A percentile compares a stretch with the other conserved stretches of the same genome.
These are phyloP conservation scores for Odontothrips loti DNA, from an alignment of 2,888 invertebrate species.

Conservation along the genomic window DNA sequence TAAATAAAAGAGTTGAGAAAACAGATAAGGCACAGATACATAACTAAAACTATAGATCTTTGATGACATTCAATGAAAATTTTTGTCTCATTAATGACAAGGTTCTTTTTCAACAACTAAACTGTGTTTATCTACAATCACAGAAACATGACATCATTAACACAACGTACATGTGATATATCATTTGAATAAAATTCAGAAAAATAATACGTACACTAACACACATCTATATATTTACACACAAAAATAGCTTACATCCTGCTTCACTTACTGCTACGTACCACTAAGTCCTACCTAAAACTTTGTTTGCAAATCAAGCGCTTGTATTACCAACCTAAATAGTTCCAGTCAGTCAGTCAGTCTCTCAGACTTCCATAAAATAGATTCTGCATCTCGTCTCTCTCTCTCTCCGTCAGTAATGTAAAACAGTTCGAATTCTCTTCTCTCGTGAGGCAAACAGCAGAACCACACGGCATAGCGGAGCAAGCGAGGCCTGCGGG, in stretches of 20 bases:
- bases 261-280: not conserved
- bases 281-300: not conserved
- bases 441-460: not conserved
- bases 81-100: no score
- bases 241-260: not conserved
- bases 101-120: not conserved
- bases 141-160: constrained; percentile 4
- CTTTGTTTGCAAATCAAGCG: constrained; percentile 3
- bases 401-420: not conserved
- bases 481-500: no score
- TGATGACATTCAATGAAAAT: no score
- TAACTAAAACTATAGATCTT: no score
- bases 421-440: not conserved
- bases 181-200: not conserved
- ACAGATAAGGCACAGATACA: no score
- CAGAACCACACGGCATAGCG: no score
- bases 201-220: not conserved
- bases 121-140: not conserved
- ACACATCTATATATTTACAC: not conserved
- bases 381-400: not conserved
- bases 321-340: not conserved
- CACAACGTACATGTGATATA: not conserved
- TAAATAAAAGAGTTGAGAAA: no score
- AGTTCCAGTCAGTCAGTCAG: not conserved
- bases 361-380: not conserved